phyloP scores from a whole-genome alignment of 1,140 invertebrate species.

The Drosophila eugracilis region DNA sequence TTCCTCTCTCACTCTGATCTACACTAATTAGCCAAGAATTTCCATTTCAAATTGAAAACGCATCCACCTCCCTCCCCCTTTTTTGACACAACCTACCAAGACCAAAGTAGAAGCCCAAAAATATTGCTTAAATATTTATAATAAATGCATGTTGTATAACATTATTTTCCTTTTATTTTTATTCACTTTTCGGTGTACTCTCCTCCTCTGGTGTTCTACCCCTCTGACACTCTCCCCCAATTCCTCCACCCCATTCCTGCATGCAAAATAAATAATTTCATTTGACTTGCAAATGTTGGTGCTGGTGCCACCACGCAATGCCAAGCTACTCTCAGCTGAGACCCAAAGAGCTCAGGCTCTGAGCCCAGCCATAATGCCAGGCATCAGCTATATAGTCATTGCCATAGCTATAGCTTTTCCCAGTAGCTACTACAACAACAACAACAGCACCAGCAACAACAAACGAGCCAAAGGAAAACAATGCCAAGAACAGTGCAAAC shows the following conservation, averaged over 20 bases:
- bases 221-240: constrained; percentile 16
- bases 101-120: constrained; percentile 26
- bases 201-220: constrained; percentile 9
- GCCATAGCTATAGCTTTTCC: constrained; percentile 12
- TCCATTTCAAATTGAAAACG: constrained; percentile 50
- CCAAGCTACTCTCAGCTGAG: constrained; percentile 40
- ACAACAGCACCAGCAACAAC: constrained; percentile 2
- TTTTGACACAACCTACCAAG: no score
- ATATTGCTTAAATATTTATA: constrained; percentile 62
- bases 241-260: neutral
- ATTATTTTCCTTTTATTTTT: constrained; percentile 39
- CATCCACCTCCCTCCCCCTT: neutral
- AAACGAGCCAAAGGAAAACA: constrained; percentile 45
- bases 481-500: constrained; percentile 64
- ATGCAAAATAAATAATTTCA: constrained; percentile 76
- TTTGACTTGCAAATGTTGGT: constrained; percentile 78
- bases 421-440: constrained; percentile 2
- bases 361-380: constrained; percentile 45
- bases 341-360: constrained; percentile 6
- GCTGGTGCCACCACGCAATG: constrained; percentile 53
- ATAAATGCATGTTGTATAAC: constrained; percentile 48
- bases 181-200: constrained; percentile 31
- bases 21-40: constrained; percentile 57
- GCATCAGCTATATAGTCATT: constrained; percentile 33
- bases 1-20: neutral